phyloP scores from a whole-genome alignment of 2,888 invertebrate species.

The Himalopsyche japonica region DNA sequence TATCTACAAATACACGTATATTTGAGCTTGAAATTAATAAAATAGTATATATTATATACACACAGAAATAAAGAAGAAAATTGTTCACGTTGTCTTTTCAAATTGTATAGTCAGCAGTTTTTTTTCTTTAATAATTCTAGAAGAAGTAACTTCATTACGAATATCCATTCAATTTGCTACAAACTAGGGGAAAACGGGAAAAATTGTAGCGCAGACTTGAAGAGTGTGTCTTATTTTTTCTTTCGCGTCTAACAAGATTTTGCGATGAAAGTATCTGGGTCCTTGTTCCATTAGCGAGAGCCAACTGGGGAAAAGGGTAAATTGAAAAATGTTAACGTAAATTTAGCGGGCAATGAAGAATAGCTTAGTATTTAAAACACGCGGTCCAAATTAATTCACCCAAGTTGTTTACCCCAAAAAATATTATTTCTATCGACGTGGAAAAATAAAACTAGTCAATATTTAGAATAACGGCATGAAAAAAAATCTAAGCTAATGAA shows the following conservation, averaged over 20 bases:
- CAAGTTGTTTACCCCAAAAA: no score
- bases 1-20: no score
- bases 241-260: background rate
- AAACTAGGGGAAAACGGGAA: background rate
- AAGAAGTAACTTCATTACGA: background rate
- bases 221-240: background rate
- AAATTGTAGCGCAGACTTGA: background rate
- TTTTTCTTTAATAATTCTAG: background rate
- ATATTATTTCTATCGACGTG: no score
- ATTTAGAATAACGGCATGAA: no score
- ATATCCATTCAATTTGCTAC: background rate
- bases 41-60: no score
- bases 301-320: background rate
- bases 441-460: no score
- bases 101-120: background rate
- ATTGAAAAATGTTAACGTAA: background rate
- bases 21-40: no score
- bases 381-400: background rate
- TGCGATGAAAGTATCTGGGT: background rate
- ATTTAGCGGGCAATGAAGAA: background rate
- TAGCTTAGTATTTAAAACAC: background rate
- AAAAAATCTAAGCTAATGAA: no score
- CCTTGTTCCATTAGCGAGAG: background rate
- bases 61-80: no score
- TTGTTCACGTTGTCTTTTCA: no score